Evolutionary conservation across 2,888 invertebrate genomes (phyloP), one percentile per base, ranked within the genome.

Genomic region (Heliconius cydno): DNA sequence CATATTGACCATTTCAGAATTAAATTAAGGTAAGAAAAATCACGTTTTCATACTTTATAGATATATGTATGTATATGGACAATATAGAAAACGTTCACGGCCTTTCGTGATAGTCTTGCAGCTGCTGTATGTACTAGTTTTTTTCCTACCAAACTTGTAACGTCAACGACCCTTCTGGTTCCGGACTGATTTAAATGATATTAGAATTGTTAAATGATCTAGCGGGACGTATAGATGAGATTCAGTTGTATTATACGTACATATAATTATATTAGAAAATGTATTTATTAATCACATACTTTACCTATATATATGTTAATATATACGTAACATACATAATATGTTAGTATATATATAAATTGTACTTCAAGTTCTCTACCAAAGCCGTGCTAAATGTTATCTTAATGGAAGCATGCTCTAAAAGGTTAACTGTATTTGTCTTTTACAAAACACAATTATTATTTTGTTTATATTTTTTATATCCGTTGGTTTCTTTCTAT

Each of bases 131-230:
- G 79, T 78, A 81, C 80, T 73, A 66, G 65, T 83, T 82, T 74
- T 46, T 83, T 82, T 79, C 78, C 72, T 80, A 78, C 79, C 77
- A 76, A 76, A 81, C 57, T 67, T 63, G 76, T 76, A 46, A 77
- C 76, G 79, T 80, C 81, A 82, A 82, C 73, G 82, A 82, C 80
- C 81, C 77, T 72, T 81, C 67, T 72, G 22, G 67, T 72, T 74
- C 67, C 73, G 63, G 46, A 46, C 65, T 41, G 12, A 75, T 65
- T 30, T 66, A 65, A 75, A 46, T 75, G 25, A 75, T 75, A 75
- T 73, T 73, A n/a, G 25, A 60, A 34, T 73, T 60, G 34, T 34
- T 73, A 57, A 57, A 57, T 60, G n/a, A 57, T 30, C n/a, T 57
- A 57, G 34, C n/a, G n/a, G 30, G 5, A 30, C 30, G 19, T 52